These are phyloP conservation scores for Proisotoma minuta DNA, from an alignment of 2,888 invertebrate species.

Conservation along the genomic window DNA sequence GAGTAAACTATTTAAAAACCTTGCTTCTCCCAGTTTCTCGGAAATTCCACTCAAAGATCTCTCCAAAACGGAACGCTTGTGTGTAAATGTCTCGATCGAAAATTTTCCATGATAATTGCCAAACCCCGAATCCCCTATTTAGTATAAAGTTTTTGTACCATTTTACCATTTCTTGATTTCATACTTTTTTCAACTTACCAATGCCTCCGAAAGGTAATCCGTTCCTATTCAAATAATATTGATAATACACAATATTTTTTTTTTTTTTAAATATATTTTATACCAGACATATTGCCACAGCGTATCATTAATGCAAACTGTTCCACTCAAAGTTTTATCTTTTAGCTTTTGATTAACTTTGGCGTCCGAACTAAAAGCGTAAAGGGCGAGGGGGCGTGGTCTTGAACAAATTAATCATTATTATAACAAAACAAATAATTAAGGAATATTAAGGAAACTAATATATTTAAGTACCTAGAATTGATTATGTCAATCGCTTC, in stretches of 20 bases:
- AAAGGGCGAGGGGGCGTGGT: conserved; percentile 84
- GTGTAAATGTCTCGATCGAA: conserved; percentile 88
- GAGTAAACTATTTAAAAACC: background rate
- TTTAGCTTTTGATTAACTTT: conserved; percentile 60
- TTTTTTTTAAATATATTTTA: background rate
- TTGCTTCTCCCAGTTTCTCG: conserved; percentile 32
- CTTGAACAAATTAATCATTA: no score
- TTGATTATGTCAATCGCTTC: conserved; percentile 83
- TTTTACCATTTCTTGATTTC: background rate
- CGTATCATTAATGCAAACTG: conserved; percentile 77
- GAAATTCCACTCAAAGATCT: conserved; percentile 21
- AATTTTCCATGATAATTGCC: conserved; percentile 78
- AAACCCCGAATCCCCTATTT: conserved; percentile 24
- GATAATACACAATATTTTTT: background rate
- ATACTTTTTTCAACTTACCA: conserved; percentile 3
- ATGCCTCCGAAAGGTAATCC: conserved; percentile 36
- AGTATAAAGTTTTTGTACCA: background rate
- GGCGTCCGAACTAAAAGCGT: conserved; percentile 70
- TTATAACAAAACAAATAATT: no score
- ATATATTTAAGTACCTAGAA: no score
- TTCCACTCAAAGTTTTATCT: conserved; percentile 71
- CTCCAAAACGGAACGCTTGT: conserved; percentile 64
- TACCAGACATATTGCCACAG: conserved; percentile 63
- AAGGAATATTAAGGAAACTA: no score
- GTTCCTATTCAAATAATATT: conserved; percentile 14